Evolutionary conservation across 2,888 invertebrate species (phyloP).

Genomic region (Hofmannophila pseudospretella): DNA sequence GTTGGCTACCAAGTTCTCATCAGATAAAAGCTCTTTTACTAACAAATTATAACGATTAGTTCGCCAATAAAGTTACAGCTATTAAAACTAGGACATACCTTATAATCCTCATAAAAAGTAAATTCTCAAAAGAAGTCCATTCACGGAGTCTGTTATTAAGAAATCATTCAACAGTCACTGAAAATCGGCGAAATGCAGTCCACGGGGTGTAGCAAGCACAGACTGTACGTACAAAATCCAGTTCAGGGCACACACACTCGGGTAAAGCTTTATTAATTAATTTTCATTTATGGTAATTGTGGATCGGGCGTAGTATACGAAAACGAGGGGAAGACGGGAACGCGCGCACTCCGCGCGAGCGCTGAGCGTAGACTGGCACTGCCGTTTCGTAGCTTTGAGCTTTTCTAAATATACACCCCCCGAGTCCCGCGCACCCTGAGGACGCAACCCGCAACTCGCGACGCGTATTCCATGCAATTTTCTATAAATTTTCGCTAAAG

Average conservation of each 20-base stretch:
- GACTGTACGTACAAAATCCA: slow-evolving; percentile 43
- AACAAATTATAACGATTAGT: neutral
- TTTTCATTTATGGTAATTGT: slow-evolving; percentile 57
- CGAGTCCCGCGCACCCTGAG: slow-evolving; percentile 59
- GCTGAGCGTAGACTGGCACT: slow-evolving; percentile 54
- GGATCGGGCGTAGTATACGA: slow-evolving; percentile 46
- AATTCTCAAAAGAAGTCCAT: slow-evolving; percentile 34
- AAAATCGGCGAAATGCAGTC: slow-evolving; percentile 25
- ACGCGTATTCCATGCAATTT: slow-evolving; percentile 70
- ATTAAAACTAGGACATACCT: slow-evolving; percentile 11
- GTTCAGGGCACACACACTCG: slow-evolving; percentile 56
- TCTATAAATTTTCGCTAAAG: slow-evolving; percentile 75
- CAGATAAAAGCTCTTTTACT: neutral
- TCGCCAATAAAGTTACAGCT: neutral
- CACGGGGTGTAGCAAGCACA: slow-evolving; percentile 45
- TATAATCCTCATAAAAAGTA: slow-evolving; percentile 7
- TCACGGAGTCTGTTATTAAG: slow-evolving; percentile 30
- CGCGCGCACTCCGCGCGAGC: slow-evolving; percentile 50
- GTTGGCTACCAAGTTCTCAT: neutral
- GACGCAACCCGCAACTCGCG: slow-evolving; percentile 34
- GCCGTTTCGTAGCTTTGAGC: slow-evolving; percentile 32
- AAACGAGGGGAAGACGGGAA: slow-evolving; percentile 28
- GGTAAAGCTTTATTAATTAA: slow-evolving; percentile 40
- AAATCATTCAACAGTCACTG: slow-evolving; percentile 37
- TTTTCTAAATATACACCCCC: slow-evolving; percentile 75